Base-by-base conservation (phyloP, 92 coral and sea anemone genomes). In the Diadumene lineata region DNA sequence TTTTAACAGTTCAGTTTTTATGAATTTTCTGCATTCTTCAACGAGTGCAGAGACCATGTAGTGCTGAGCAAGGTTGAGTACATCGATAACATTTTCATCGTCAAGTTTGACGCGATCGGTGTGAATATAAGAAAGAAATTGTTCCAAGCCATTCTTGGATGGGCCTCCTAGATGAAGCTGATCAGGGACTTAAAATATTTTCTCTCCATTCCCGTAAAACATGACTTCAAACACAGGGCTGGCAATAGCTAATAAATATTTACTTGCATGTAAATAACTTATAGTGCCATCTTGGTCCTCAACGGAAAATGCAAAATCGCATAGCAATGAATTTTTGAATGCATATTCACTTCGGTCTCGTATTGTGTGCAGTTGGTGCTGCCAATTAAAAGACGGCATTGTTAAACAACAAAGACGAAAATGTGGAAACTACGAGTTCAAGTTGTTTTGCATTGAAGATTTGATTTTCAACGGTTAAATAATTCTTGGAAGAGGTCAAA, bases 211-310 rank as follows among this genome's bases (percentile, higher is more conserved):
- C 18, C 84, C 72, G 73, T 74, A 79, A 75, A 87, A 87, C 88
- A 87, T 87, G 69, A 88, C 85, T 34, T 32, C 82, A 71, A 80
- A 84, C 27, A 84, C 89, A 21, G 93, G 93, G 66, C 93, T 88
- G 31, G 83, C 79, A 50, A 88, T 76, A 27, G 86, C 92, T 38
- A 88, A 69, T 10, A 87, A 70, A 62, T 72, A 87, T 71, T 87
- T 86, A 74, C 82, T 82, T 8, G 91, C 87, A 4, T n/a, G n/a
- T n/a, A n/a, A n/a, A n/a, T n/a, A n/a, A n/a, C n/a, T n/a, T n/a
- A n/a, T n/a, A n/a, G n/a, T n/a, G n/a, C 79, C 88, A 34, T 72
- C 80, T 1, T 56, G 22, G 70, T 72, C 38, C 16, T 19, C 60
- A 30, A 80, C 60, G 15, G 27, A 34, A 34, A 80, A 80, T 18